Conservation (phyloP, 2,888 invertebrate genomes). For the Apodemia mormo region DNA sequence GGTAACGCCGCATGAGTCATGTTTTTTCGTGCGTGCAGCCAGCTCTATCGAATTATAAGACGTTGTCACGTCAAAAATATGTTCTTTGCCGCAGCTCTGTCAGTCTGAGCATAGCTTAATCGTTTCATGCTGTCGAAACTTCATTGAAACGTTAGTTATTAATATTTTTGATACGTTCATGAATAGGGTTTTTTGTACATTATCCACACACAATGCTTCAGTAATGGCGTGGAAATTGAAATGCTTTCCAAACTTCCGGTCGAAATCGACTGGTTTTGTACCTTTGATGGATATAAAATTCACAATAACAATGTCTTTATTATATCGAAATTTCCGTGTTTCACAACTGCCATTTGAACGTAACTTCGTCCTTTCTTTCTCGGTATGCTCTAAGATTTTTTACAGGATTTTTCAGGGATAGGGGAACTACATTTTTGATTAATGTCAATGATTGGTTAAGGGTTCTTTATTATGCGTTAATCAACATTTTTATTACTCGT, state of each 20-base stretch:
- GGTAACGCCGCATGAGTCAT: too few species aligned
- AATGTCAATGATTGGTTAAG: too few species aligned
- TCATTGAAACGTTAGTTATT: constrained; percentile 16
- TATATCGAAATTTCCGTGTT: background rate
- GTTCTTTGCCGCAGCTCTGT: background rate
- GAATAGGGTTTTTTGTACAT: constrained; percentile 9
- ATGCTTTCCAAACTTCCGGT: constrained; percentile 10
- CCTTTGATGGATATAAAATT: constrained; percentile 6
- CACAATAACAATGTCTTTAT: constrained; percentile 19
- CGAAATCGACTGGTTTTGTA: constrained; percentile 10
- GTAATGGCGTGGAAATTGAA: constrained; percentile 11
- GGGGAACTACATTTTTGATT: too few species aligned
- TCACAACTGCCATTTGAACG: background rate
- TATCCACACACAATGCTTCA: constrained; percentile 8
- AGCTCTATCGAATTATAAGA: too few species aligned
- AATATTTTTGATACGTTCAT: background rate
- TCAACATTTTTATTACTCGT: too few species aligned
- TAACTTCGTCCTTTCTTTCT: background rate
- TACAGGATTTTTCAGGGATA: too few species aligned
- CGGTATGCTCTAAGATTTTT: too few species aligned
- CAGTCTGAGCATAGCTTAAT: background rate
- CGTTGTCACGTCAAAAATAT: too few species aligned
- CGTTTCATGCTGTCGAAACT: constrained; percentile 5
- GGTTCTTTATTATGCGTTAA: too few species aligned
- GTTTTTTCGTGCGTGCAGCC: too few species aligned